phyloP scores from a whole-genome alignment of 2,113 vertebrate species.

The Corydoras maculifer region DNA sequence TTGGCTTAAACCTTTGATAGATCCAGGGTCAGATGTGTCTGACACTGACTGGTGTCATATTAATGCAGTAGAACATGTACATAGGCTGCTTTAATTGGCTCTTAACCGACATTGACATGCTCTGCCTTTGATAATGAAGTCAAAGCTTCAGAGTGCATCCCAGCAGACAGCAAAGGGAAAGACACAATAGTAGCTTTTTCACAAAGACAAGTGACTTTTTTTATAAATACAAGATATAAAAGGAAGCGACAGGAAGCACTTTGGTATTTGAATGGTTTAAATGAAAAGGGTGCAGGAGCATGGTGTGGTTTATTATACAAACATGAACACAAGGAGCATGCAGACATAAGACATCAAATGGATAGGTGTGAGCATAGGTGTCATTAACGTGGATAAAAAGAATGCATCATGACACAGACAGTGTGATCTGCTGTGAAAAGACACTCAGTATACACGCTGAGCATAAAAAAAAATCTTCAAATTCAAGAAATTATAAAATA shows the following conservation, averaged over 20 bases:
- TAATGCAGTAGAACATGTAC: conserved; percentile 16
- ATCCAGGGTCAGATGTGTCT: conserved; percentile 11
- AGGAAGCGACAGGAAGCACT: neutral
- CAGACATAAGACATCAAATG: too few species aligned
- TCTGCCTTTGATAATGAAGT: conserved; percentile 29
- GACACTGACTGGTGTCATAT: conserved; percentile 21
- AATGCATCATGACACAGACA: too few species aligned
- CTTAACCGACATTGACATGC: conserved; percentile 18
- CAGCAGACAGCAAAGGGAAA: neutral
- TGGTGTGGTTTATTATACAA: conserved; percentile 8
- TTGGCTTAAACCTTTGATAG: neutral
- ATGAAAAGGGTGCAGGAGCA: neutral
- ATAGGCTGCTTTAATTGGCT: conserved; percentile 26
- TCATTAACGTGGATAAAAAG: too few species aligned
- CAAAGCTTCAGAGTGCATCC: neutral
- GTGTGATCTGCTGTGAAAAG: too few species aligned
- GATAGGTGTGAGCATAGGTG: too few species aligned
- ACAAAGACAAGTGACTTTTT: conserved; percentile 8
- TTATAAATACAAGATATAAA: neutral
- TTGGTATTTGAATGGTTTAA: neutral
- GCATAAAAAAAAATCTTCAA: too few species aligned
- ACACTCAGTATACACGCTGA: too few species aligned
- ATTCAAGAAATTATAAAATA: too few species aligned
- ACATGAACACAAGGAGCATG: neutral
- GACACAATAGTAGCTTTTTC: neutral